Conservation (phyloP, 2,797 vertebrate genomes). For the Nyctibius grandis region DNA sequence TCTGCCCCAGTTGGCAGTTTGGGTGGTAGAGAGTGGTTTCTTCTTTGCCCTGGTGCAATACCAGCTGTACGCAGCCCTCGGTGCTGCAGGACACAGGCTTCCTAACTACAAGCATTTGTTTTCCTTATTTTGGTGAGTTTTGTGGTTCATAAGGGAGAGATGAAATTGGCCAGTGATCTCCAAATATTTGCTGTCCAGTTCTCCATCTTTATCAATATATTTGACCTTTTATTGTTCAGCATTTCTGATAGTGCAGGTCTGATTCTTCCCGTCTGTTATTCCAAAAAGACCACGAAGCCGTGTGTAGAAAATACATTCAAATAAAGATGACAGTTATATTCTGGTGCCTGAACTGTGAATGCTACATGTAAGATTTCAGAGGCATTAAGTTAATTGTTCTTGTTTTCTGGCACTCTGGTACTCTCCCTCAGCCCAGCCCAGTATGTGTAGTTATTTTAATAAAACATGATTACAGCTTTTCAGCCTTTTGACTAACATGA, state of each 20-base stretch:
- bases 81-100: not conserved
- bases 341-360: not conserved
- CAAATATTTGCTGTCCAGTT: not conserved
- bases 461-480: slow-evolving; percentile 51
- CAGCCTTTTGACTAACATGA: slow-evolving; percentile 50
- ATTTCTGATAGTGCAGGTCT: not conserved
- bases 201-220: not conserved
- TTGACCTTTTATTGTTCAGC: not conserved
- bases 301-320: not conserved
- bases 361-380: not conserved
- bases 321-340: not conserved
- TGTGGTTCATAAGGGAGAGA: not conserved
- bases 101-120: not conserved
- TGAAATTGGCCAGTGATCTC: not conserved
- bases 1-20: not conserved
- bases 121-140: not conserved
- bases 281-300: not conserved
- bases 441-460: slow-evolving; percentile 40
- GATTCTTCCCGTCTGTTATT: not conserved
- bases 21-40: not conserved
- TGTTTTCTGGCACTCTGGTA: not conserved
- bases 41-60: not conserved
- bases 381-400: not conserved
- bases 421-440: not conserved
- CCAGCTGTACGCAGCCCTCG: not conserved